Conservation (phyloP, 2,888 invertebrate species). For the Malacosoma neustria region DNA sequence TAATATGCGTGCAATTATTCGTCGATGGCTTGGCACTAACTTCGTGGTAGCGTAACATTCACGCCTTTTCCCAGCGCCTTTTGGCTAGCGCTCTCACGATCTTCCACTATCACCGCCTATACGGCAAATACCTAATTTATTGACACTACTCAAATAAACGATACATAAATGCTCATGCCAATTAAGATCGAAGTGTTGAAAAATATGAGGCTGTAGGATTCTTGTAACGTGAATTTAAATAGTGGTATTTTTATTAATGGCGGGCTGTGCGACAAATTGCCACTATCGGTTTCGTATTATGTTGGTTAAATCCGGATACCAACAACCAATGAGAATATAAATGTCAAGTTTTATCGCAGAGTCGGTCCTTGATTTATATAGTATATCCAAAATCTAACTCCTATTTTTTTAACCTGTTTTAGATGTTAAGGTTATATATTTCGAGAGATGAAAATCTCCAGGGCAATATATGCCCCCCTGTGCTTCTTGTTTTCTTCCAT, state of each 20-base stretch:
- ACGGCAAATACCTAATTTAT: slow-evolving; percentile 44
- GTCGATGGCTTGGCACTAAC: slow-evolving; percentile 19
- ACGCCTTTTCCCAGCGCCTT: slow-evolving; percentile 50
- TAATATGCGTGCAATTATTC: slow-evolving; percentile 10
- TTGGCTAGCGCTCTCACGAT: slow-evolving; percentile 60
- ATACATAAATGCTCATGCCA: slow-evolving; percentile 16
- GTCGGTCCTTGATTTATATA: slow-evolving; percentile 33
- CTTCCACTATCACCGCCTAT: slow-evolving; percentile 59
- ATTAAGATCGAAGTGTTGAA: slow-evolving; percentile 1
- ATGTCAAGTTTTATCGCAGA: slow-evolving; percentile 11
- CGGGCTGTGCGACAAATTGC: slow-evolving; percentile 17
- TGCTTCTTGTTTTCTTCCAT: slow-evolving; percentile 70
- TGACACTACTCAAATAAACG: slow-evolving; percentile 41
- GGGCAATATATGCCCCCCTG: slow-evolving; percentile 54
- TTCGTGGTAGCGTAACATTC: slow-evolving; percentile 24
- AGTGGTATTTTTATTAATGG: slow-evolving; percentile 31
- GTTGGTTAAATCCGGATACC: too few relatives aligned
- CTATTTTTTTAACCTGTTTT: slow-evolving; percentile 74
- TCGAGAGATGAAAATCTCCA: slow-evolving; percentile 41
- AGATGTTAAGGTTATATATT: slow-evolving; percentile 67
- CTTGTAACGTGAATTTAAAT: slow-evolving; percentile 35
- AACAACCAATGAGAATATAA: too few relatives aligned
- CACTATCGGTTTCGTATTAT: background rate
- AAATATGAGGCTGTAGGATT: background rate
- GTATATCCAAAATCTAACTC: slow-evolving; percentile 70